Evolutionary conservation across 2,113 vertebrate genomes (phyloP).

Genomic region (Geococcyx californianus): DNA sequence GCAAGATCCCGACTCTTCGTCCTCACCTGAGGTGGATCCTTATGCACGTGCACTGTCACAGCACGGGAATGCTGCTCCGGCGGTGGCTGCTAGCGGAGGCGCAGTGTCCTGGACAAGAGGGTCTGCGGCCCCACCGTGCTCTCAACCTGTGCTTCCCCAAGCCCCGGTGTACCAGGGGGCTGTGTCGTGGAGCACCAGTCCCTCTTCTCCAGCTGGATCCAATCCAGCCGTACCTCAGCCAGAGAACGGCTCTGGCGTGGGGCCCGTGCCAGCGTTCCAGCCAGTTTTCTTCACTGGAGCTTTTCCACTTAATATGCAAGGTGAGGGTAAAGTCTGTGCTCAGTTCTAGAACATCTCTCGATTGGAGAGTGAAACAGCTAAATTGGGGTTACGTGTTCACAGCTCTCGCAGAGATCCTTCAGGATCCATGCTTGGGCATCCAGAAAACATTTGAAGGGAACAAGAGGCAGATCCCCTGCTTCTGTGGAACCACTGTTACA

Average conservation of each 20-base stretch:
- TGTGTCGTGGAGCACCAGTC: constrained; percentile 75
- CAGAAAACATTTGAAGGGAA: too few relatives aligned
- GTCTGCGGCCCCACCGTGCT: constrained; percentile 60
- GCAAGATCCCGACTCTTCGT: background rate
- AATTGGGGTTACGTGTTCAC: background rate
- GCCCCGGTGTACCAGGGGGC: constrained; percentile 79
- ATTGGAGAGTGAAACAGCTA: background rate
- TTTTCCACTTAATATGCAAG: constrained; percentile 93
- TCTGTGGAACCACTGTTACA: background rate
- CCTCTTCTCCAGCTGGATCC: constrained; percentile 72
- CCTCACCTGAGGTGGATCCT: background rate
- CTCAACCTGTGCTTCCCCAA: constrained; percentile 70
- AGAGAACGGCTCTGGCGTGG: constrained; percentile 77
- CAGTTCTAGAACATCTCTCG: background rate
- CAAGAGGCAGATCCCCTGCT: background rate
- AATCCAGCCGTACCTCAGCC: constrained; percentile 81
- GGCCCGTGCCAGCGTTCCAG: constrained; percentile 89
- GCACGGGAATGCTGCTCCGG: constrained; percentile 8
- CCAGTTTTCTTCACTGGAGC: constrained; percentile 96
- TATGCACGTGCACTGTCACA: too few relatives aligned
- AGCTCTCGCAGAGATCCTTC: background rate
- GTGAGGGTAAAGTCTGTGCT: constrained; percentile 67
- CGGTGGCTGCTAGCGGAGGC: background rate
- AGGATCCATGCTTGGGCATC: background rate
- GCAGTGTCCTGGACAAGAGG: background rate